Conservation (phyloP, 2,797 vertebrate species). For the Danionella dracula region DNA sequence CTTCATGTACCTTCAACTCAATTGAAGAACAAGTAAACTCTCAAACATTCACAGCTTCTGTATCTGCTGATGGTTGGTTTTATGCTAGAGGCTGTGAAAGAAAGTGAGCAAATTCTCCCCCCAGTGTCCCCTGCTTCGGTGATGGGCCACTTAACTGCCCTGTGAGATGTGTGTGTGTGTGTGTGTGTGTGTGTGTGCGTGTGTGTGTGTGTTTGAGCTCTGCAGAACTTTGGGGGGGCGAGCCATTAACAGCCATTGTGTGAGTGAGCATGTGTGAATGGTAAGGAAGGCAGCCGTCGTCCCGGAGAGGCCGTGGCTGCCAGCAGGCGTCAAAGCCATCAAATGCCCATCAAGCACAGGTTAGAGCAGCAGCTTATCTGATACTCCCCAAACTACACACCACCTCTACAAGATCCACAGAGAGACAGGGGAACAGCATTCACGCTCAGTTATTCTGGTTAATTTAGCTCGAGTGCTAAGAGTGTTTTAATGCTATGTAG, state of each 20-base stretch:
- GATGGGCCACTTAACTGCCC: conserved; percentile 36
- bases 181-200: not conserved
- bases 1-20: too few species aligned
- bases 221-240: too few species aligned
- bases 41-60: too few species aligned
- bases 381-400: not conserved
- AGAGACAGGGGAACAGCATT: not conserved
- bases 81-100: not conserved
- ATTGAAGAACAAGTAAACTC: too few species aligned
- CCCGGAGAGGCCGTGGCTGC: conserved; percentile 19
- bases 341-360: conserved; percentile 66
- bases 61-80: too few species aligned
- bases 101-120: too few species aligned
- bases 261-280: conserved; percentile 53
- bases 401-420: not conserved
- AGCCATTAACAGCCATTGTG: conserved; percentile 69
- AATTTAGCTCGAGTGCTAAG: too few species aligned
- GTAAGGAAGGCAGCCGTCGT: conserved; percentile 60
- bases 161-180: not conserved
- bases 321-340: conserved; percentile 65
- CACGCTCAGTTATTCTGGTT: too few species aligned
- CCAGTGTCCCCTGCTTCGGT: not conserved
- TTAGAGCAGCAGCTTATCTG: not conserved
- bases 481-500: too few species aligned
- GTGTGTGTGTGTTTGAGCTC: not conserved